Evolutionary conservation across 2,888 invertebrate genomes (phyloP).

Genomic region (Yponomeuta plumbellus): DNA sequence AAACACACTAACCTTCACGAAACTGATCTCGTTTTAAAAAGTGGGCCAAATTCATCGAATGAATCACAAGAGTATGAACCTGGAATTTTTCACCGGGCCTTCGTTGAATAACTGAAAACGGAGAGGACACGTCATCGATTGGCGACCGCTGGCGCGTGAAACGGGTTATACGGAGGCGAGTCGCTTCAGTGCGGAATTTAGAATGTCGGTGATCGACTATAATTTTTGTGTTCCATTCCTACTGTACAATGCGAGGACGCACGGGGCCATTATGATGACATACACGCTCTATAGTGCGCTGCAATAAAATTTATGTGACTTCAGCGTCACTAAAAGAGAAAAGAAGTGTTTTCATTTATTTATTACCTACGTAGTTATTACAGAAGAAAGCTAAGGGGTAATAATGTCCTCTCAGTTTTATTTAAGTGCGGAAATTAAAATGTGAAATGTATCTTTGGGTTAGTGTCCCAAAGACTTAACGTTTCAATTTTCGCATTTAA

Average conservation of each 20-base stretch:
- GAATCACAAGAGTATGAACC: not conserved
- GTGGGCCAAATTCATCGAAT: not conserved
- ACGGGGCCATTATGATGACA: not conserved
- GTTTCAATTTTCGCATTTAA: too few relatives aligned
- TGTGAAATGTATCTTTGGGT: too few relatives aligned
- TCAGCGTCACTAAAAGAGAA: not conserved
- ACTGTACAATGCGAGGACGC: slow-evolving; percentile 53
- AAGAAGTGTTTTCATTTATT: not conserved
- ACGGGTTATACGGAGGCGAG: slow-evolving; percentile 62
- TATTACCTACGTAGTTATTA: not conserved
- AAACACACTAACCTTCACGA: too few relatives aligned
- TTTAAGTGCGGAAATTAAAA: too few relatives aligned
- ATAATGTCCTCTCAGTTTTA: too few relatives aligned
- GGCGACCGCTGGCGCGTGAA: slow-evolving; percentile 68
- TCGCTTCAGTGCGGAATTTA: slow-evolving; percentile 61
- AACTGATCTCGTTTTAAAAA: not conserved
- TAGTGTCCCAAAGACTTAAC: too few relatives aligned
- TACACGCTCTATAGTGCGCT: not conserved
- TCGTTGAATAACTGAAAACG: not conserved
- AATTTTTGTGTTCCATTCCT: slow-evolving; percentile 66
- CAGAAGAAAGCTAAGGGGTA: too few relatives aligned
- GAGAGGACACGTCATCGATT: slow-evolving; percentile 40
- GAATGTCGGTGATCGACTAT: slow-evolving; percentile 74
- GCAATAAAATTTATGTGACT: not conserved
- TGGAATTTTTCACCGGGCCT: not conserved